Percentiles rank a stretch among this genome's conserved stretches.
Conservation (phyloP, 2,888 invertebrate species). For the Caenorhabditis becei region DNA sequence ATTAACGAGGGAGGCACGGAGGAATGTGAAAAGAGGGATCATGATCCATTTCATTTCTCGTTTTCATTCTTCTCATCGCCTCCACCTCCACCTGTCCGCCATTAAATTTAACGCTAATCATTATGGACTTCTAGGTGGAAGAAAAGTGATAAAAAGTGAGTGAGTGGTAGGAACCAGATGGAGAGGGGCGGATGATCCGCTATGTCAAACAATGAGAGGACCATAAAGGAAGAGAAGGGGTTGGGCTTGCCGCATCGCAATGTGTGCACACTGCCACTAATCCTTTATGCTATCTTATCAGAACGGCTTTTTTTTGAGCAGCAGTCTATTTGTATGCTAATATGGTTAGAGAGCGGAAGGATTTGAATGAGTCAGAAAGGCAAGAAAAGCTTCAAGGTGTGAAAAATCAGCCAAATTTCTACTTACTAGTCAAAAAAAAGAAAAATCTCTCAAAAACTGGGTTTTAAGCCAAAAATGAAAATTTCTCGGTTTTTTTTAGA, state of each 20-base stretch:
- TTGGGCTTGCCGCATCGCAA: conserved; percentile 27
- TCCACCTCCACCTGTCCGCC: conserved; percentile 27
- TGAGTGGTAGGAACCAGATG: conserved; percentile 9
- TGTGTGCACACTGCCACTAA: conserved; percentile 47
- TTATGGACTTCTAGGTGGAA: conserved; percentile 38
- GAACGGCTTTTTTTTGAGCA: conserved; percentile 17
- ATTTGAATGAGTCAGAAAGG: background rate
- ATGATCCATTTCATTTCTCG: conserved; percentile 42
- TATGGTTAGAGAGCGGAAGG: background rate
- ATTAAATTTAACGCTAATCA: conserved; percentile 53
- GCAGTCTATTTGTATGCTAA: conserved; percentile 2
- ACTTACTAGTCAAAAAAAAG: too few relatives aligned
- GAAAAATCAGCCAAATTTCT: too few relatives aligned
- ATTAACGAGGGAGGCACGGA: conserved; percentile 34
- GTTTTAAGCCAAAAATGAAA: too few relatives aligned
- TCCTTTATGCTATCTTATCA: conserved; percentile 54
- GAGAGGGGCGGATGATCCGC: conserved; percentile 24
- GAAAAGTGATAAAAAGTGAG: conserved; percentile 52
- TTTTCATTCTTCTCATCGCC: conserved; percentile 18
- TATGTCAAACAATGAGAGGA: conserved; percentile 48
- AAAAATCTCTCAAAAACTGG: too few relatives aligned
- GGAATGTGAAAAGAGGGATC: conserved; percentile 13
- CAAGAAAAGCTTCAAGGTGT: too few relatives aligned
- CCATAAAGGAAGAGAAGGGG: conserved; percentile 38
- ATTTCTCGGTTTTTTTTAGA: too few relatives aligned